Base-by-base conservation (phyloP, 2,888 invertebrate genomes). In the Trichopoda pennipes region DNA sequence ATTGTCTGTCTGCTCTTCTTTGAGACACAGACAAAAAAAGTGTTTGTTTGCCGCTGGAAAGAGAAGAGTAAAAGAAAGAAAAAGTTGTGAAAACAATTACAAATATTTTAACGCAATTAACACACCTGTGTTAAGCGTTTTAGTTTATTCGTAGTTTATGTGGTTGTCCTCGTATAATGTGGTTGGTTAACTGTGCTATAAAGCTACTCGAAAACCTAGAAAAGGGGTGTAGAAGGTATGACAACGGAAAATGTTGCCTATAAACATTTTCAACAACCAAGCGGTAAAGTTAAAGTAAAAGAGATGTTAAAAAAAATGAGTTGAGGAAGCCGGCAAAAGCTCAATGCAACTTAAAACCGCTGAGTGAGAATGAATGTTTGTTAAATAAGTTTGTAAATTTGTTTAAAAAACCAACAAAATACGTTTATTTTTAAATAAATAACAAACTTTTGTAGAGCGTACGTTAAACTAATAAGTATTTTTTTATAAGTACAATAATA, bases 51-150 rank as follows among this genome's bases (percentile, higher is more conserved):
- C 49, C 19, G 51, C 60, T 58, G 14, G 16, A 17, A 72, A 8
- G 2, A 53, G 21, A 35, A 44, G n/a, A 53, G n/a, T 17, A 53
- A n/a, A 51, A 23, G 8, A 6, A 58, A 38, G 23, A 17, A 38
- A 58, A 49, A 17, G n/a, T 9, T 53, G 35, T 42, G n/a, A 64
- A 63, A 81, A 81, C 88, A 88, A 87, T 90, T 89, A 87, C 86
- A 88, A 87, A 87, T 87, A 90, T 89, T 89, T 89, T 89, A 89
- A 89, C 90, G 89, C 90, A 89, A 90, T 89, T 89, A 89, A 88
- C 89, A 89, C 88, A 88, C 85, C 80, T 81, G 84, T 73, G 69
- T 75, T 83, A 75, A 70, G 81, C 78, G 53, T 66, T 78, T 72
- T 21, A 60, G 23, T 75, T 75, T 63, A 17, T 7, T 49, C 9